These are phyloP conservation scores for Cantharis rufa DNA, from an alignment of 2,888 invertebrate species.

Conservation along the genomic window DNA sequence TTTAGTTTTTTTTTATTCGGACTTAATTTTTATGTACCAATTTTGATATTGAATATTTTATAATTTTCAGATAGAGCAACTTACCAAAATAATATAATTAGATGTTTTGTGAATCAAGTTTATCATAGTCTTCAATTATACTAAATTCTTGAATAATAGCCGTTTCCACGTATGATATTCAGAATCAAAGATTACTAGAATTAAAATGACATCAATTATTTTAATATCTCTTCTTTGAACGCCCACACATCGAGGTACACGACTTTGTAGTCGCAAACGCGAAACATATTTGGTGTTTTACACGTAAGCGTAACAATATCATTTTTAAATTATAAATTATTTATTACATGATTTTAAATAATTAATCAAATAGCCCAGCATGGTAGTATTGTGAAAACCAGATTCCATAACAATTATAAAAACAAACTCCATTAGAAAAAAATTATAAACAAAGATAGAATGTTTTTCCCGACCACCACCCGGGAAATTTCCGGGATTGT, in stretches of 20 bases:
- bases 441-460: too few species aligned
- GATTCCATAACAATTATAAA: too few species aligned
- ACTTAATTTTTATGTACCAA: background rate
- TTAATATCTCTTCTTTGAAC: constrained; percentile 35
- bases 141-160: constrained; percentile 35
- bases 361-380: background rate
- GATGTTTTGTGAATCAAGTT: constrained; percentile 28
- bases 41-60: constrained; percentile 5
- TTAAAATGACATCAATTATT: constrained; percentile 43
- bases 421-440: too few species aligned
- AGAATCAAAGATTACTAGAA: constrained; percentile 39
- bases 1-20: background rate
- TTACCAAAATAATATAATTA: constrained; percentile 34
- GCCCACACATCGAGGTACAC: constrained; percentile 29
- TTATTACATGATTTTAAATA: background rate
- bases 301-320: constrained; percentile 1
- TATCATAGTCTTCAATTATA: constrained; percentile 34
- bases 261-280: constrained; percentile 16
- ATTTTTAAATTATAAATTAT: background rate
- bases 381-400: too few species aligned
- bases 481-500: too few species aligned
- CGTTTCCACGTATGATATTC: constrained; percentile 28
- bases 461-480: too few species aligned
- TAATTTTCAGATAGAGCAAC: constrained; percentile 15
- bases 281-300: background rate